phyloP scores from a whole-genome alignment of 2,888 invertebrate genomes.

The Yponomeuta evonymella region DNA sequence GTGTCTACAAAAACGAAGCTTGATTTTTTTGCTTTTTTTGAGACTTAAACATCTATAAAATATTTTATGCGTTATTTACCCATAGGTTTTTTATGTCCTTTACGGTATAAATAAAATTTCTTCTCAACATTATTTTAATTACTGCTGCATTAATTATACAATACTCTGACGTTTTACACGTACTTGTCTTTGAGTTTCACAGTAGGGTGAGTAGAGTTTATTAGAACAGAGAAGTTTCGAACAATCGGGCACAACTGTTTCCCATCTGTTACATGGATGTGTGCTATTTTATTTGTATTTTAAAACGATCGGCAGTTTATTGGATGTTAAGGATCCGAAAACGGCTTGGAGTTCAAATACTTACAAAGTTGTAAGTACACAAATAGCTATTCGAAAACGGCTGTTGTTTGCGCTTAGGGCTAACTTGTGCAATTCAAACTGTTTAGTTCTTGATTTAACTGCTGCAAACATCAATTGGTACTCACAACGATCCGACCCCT shows the following conservation, averaged over 20 bases:
- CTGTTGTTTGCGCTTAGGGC: not conserved
- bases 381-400: not conserved
- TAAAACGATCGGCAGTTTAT: not conserved
- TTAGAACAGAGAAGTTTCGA: not conserved
- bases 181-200: not conserved
- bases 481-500: not conserved
- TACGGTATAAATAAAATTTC: too few relatives aligned
- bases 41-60: too few relatives aligned
- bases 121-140: too few relatives aligned
- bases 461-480: slow-evolving; percentile 1
- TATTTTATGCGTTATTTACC: too few relatives aligned
- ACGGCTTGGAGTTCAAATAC: not conserved
- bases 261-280: not conserved
- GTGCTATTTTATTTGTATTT: not conserved
- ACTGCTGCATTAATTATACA: too few relatives aligned
- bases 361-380: not conserved
- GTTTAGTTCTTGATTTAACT: slow-evolving; percentile 1
- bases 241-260: not conserved
- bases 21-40: too few relatives aligned
- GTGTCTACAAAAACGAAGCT: too few relatives aligned
- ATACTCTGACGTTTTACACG: too few relatives aligned
- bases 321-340: not conserved
- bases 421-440: not conserved
- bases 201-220: not conserved
- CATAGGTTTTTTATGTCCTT: too few relatives aligned